A percentile compares a stretch with the other conserved stretches of the same genome.
Conservation (phyloP, 2,113 vertebrate genomes). For the Leiothrix lutea region DNA sequence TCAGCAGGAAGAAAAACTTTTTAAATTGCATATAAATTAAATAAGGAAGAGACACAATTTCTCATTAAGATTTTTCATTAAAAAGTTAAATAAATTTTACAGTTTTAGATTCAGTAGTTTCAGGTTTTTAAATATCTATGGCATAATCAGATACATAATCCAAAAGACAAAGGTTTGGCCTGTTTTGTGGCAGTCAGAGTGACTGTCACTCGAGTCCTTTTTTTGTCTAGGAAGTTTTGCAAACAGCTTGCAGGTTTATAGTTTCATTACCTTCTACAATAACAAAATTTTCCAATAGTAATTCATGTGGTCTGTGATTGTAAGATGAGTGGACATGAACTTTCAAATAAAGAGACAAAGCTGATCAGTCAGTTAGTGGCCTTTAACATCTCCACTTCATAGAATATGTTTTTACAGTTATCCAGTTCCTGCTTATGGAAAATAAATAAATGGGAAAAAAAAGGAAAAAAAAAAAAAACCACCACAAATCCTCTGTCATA, state of each 20-base stretch:
- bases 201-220: not conserved
- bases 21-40: not conserved
- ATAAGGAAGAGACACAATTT: constrained; percentile 22
- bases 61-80: not conserved
- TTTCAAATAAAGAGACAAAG: constrained; percentile 28
- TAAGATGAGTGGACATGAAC: constrained; percentile 30
- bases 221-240: constrained; percentile 1
- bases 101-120: not conserved
- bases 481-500: not conserved
- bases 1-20: not conserved
- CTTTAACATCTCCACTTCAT: not conserved
- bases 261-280: constrained; percentile 55
- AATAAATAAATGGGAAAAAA: not conserved
- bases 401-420: not conserved
- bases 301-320: constrained; percentile 20
- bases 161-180: constrained; percentile 44
- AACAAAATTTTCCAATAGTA: constrained; percentile 62
- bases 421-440: not conserved
- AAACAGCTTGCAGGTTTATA: constrained; percentile 57
- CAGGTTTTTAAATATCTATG: not conserved
- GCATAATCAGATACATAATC: constrained; percentile 7
- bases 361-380: not conserved
- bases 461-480: rapidly evolving
- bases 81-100: not conserved
- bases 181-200: not conserved